Conservation (phyloP, 2,888 invertebrate genomes). For the Metallyticus violacea region DNA sequence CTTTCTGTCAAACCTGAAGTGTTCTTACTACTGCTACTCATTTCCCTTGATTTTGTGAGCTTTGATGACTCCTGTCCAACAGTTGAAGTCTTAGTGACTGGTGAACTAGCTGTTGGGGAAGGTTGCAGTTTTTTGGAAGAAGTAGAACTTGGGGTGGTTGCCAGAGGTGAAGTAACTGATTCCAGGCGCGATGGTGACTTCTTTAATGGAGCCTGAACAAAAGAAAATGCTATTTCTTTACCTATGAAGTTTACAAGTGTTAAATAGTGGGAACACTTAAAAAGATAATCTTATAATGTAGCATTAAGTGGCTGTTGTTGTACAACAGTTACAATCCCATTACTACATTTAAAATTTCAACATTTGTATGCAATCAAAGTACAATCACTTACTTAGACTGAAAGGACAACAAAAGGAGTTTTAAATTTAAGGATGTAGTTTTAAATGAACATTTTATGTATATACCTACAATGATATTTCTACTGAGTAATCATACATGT, state of each 20-base stretch:
- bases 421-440: background rate
- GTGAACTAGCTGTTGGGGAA: background rate
- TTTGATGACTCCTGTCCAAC: background rate
- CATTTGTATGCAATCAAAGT: background rate
- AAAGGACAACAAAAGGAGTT: background rate
- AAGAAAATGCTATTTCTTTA: background rate
- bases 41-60: background rate
- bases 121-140: background rate
- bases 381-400: background rate
- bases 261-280: background rate
- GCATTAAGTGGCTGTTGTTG: too few species aligned
- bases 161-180: slow-evolving; percentile 6
- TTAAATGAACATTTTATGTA: too few species aligned
- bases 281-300: too few species aligned
- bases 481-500: too few species aligned
- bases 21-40: background rate
- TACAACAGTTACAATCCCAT: too few species aligned
- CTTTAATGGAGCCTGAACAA: slow-evolving; percentile 30
- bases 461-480: background rate
- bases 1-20: background rate
- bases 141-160: slow-evolving; percentile 1
- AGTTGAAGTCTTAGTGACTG: background rate
- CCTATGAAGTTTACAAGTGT: background rate
- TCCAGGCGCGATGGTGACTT: slow-evolving; percentile 21
- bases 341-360: too few species aligned